phyloP scores from a whole-genome alignment of 2,888 invertebrate species.

The Odontocolon sp. region DNA sequence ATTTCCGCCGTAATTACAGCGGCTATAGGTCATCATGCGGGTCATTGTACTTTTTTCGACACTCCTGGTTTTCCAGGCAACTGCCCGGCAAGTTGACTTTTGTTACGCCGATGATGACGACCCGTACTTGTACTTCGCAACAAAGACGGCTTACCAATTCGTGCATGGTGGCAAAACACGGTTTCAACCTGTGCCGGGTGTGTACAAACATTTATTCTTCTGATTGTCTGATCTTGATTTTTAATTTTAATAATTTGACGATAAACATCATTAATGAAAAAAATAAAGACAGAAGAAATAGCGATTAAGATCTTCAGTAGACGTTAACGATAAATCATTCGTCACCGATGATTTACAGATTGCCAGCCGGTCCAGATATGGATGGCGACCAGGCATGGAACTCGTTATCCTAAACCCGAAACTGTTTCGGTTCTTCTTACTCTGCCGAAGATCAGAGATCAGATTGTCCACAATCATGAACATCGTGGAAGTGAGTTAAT shows the following conservation, averaged over 20 bases:
- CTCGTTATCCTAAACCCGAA: constrained; percentile 84
- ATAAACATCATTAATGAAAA: too few species aligned
- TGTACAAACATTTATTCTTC: constrained; percentile 65
- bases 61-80: constrained; percentile 55
- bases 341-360: constrained; percentile 82
- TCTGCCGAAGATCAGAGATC: constrained; percentile 84
- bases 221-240: not conserved
- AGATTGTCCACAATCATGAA: constrained; percentile 86
- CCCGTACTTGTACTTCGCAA: constrained; percentile 86
- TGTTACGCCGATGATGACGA: constrained; percentile 85
- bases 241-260: too few species aligned
- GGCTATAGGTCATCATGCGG: constrained; percentile 30
- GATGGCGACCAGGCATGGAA: constrained; percentile 87
- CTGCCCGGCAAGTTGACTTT: constrained; percentile 78
- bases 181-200: constrained; percentile 86
- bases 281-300: not conserved
- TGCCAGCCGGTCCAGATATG: constrained; percentile 89
- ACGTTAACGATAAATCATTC: not conserved
- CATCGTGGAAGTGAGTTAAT: constrained; percentile 81
- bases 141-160: constrained; percentile 90
- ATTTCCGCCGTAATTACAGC: not conserved
- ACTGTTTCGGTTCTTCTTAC: constrained; percentile 83
- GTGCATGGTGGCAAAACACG: constrained; percentile 84
- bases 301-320: not conserved
- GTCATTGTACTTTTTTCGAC: constrained; percentile 42